Conservation (phyloP, 2,797 vertebrate species). For the Melanotaenia pygmaea region DNA sequence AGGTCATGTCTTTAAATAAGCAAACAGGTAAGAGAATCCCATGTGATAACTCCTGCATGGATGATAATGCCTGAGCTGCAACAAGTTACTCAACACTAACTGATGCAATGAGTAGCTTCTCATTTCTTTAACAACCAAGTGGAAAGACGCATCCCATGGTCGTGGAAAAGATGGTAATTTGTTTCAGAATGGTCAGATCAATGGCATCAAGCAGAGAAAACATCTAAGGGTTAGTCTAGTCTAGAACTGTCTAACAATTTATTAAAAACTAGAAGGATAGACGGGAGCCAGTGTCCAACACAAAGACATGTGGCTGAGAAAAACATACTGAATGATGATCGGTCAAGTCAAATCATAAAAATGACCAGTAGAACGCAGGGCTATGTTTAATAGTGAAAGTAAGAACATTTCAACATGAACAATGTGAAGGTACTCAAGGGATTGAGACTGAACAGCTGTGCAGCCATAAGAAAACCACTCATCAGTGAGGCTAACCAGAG, state of each 20-base stretch:
- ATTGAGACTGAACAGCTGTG: no score
- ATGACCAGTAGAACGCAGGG: no score
- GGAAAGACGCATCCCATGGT: no score
- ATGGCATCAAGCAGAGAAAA: not conserved
- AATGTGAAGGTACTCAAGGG: not conserved
- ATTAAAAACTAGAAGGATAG: not conserved
- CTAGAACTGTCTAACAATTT: not conserved
- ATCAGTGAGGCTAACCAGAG: no score
- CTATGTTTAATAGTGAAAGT: no score
- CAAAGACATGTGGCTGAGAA: not conserved
- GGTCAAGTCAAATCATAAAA: no score
- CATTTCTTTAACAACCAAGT: not conserved
- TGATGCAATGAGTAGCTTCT: not conserved
- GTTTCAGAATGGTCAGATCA: not conserved
- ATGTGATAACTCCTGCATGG: not conserved
- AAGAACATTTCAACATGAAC: not conserved
- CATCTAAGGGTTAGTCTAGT: no score
- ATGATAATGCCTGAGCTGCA: not conserved
- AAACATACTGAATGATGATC: not conserved
- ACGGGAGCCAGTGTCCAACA: no score
- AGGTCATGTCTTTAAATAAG: not conserved
- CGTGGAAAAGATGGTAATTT: no score
- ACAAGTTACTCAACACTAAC: not conserved
- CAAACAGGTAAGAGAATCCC: not conserved
- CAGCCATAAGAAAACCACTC: no score